These are phyloP conservation scores for Stenotaenia linearis DNA, from an alignment of 2,888 invertebrate genomes.

Conservation along the genomic window DNA sequence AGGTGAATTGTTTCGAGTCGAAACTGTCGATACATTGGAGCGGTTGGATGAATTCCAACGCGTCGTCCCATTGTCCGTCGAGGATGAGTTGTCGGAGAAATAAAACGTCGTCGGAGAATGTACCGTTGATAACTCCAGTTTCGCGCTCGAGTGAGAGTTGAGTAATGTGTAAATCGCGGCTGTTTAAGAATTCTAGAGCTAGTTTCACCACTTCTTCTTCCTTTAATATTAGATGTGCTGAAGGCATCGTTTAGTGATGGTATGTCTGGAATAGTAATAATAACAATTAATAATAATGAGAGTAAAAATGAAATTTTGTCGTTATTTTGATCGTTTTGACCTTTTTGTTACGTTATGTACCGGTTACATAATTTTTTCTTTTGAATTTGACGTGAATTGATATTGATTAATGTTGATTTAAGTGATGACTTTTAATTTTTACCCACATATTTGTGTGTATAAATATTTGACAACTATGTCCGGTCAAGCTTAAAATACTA, in stretches of 20 bases:
- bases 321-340: neutral
- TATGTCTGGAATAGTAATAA: neutral
- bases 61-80: constrained; percentile 98
- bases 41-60: constrained; percentile 91
- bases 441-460: neutral
- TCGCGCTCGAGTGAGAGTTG: constrained; percentile 83
- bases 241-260: constrained; percentile 57
- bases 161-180: constrained; percentile 85
- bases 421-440: neutral
- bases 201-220: constrained; percentile 85
- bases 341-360: too few species aligned
- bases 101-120: constrained; percentile 86
- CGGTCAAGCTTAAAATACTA: neutral
- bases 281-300: too few species aligned
- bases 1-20: constrained; percentile 76
- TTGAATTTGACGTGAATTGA: too few species aligned
- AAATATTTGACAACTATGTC: neutral
- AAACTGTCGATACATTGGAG: constrained; percentile 67
- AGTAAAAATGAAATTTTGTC: too few species aligned
- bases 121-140: constrained; percentile 89
- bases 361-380: too few species aligned
- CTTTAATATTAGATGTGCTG: constrained; percentile 73
- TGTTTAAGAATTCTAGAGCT: constrained; percentile 77
- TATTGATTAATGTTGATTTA: neutral
- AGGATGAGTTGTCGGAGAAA: constrained; percentile 90